These are phyloP conservation scores for Mesoligia furuncula DNA, from an alignment of 2,888 invertebrate species.

Conservation along the genomic window DNA sequence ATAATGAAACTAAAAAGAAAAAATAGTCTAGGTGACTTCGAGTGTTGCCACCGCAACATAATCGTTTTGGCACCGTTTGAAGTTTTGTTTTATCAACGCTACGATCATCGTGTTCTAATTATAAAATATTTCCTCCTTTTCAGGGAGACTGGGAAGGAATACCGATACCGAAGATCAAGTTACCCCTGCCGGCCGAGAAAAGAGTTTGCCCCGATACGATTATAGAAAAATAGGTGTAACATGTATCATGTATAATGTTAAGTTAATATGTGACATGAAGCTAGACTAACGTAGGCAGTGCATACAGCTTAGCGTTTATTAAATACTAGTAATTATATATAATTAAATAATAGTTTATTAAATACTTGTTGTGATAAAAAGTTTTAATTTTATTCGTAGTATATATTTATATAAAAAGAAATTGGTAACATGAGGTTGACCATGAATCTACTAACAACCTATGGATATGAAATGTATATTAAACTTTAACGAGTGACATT, in stretches of 20 bases:
- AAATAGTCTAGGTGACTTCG: background rate
- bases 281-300: slow-evolving; percentile 1
- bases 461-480: slow-evolving; percentile 22
- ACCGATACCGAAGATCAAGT: slow-evolving; percentile 86
- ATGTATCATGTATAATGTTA: background rate
- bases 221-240: slow-evolving; percentile 38
- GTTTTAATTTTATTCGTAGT: slow-evolving; percentile 25
- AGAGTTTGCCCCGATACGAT: slow-evolving; percentile 77
- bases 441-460: background rate
- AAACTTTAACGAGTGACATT: slow-evolving; percentile 43
- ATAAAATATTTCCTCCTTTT: slow-evolving; percentile 55
- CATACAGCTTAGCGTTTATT: slow-evolving; percentile 4
- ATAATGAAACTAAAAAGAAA: background rate
- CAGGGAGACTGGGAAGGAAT: slow-evolving; percentile 91
- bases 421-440: background rate
- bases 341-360: too few species aligned
- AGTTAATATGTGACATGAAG: background rate
- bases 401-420: background rate
- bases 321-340: too few species aligned
- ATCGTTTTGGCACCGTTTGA: background rate
- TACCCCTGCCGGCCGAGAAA: slow-evolving; percentile 84
- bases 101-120: background rate
- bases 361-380: slow-evolving; percentile 45
- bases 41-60: background rate
- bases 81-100: background rate